phyloP scores from a whole-genome alignment of 2,113 vertebrate genomes.

The Ellobius talpinus region DNA sequence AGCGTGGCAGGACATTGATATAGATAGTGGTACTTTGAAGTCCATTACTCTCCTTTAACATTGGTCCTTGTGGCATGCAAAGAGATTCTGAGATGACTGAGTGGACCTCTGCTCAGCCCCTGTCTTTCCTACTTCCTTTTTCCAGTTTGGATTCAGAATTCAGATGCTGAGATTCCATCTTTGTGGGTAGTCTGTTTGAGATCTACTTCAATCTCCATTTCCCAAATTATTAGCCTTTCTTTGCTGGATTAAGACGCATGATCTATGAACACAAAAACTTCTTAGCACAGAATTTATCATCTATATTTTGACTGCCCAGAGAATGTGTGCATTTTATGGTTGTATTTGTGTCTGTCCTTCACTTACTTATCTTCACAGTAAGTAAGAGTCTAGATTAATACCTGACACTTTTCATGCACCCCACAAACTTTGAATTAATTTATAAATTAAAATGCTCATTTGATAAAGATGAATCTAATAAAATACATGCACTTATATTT shows the following conservation, averaged over 20 bases:
- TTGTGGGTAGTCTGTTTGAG: background rate
- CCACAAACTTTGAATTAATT: background rate
- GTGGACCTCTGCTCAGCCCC: rapidly evolving
- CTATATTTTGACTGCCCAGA: background rate
- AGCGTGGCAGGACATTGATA: too few relatives aligned
- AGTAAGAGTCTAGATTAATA: background rate
- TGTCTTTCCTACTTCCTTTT: background rate
- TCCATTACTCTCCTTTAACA: rapidly evolving
- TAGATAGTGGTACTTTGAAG: background rate
- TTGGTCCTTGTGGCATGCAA: background rate
- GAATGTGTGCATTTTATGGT: background rate
- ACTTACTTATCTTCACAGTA: background rate
- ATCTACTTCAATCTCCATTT: background rate
- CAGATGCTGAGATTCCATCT: background rate
- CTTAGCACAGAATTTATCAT: background rate
- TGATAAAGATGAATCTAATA: background rate
- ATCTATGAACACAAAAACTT: background rate
- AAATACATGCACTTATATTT: background rate
- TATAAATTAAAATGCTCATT: background rate
- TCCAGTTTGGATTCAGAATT: background rate
- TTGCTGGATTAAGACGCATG: background rate
- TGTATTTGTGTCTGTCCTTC: background rate
- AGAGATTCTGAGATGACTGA: background rate
- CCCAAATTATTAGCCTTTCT: background rate
- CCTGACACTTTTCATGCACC: background rate